phyloP scores from a whole-genome alignment of 2,797 vertebrate genomes.

The Avahi laniger region DNA sequence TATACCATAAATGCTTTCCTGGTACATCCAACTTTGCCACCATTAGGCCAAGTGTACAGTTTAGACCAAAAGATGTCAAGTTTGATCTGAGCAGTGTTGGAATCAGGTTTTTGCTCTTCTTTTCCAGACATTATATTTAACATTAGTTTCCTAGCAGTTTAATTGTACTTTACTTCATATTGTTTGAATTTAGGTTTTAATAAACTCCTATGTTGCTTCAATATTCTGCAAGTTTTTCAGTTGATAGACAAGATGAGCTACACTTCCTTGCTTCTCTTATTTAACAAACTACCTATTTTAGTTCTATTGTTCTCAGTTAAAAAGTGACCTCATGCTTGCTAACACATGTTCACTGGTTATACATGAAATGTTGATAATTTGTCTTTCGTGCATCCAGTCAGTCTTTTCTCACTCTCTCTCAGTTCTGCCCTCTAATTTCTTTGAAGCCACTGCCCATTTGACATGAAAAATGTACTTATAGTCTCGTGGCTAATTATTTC shows the following conservation, averaged over 20 bases:
- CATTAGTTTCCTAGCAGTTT: neutral
- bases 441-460: conserved; percentile 77
- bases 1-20: neutral
- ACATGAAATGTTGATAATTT: conserved; percentile 70
- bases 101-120: neutral
- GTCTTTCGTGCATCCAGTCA: conserved; percentile 67
- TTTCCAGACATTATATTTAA: neutral
- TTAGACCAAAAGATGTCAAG: neutral
- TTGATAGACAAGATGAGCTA: neutral
- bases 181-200: neutral
- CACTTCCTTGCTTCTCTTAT: neutral
- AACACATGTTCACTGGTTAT: conserved; percentile 57
- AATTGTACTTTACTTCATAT: neutral
- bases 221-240: neutral
- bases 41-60: neutral
- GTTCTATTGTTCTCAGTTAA: conserved; percentile 12
- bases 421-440: conserved; percentile 62
- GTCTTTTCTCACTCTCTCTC: conserved; percentile 62
- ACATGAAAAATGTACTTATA: conserved; percentile 78
- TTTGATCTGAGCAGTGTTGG: neutral
- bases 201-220: neutral
- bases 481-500: conserved; percentile 75
- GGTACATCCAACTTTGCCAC: neutral
- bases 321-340: conserved; percentile 45
- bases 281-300: conserved; percentile 11